Conservation (phyloP, 2,888 invertebrate species). For the Stegana nigrithorax region DNA sequence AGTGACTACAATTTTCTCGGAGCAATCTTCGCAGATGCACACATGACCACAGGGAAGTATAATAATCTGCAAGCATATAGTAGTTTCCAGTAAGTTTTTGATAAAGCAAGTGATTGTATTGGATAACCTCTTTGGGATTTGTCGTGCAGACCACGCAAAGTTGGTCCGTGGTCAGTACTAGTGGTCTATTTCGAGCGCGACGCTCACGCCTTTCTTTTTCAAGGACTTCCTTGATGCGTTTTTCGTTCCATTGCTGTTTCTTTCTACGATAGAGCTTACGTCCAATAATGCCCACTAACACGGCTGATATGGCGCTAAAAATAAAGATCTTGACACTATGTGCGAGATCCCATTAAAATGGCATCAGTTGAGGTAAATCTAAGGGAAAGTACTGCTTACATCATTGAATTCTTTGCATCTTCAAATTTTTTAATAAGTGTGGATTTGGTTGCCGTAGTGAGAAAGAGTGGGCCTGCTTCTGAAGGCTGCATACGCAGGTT, state of each 20-base stretch:
- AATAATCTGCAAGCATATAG: slow-evolving; percentile 74
- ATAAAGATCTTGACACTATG: slow-evolving; percentile 72
- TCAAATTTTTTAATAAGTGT: slow-evolving; percentile 80
- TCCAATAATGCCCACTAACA: slow-evolving; percentile 71
- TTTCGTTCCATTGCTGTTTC: slow-evolving; percentile 72
- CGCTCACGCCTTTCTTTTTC: slow-evolving; percentile 77
- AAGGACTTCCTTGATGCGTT: slow-evolving; percentile 71
- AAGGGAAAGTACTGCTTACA: slow-evolving; percentile 71
- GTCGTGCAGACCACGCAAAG: slow-evolving; percentile 87
- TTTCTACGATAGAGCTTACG: slow-evolving; percentile 71
- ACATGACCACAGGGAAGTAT: slow-evolving; percentile 91
- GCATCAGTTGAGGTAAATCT: too few relatives aligned
- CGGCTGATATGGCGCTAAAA: slow-evolving; percentile 72
- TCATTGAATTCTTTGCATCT: slow-evolving; percentile 77
- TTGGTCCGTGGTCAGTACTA: slow-evolving; percentile 75
- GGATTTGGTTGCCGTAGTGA: slow-evolving; percentile 83
- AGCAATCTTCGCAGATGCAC: slow-evolving; percentile 89
- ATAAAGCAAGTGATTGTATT: too few relatives aligned
- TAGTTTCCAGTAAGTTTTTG: background rate
- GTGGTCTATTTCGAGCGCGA: slow-evolving; percentile 73
- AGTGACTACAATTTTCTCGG: slow-evolving; percentile 75
- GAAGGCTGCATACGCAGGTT: slow-evolving; percentile 81
- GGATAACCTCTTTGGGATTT: slow-evolving; percentile 88
- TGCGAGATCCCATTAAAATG: too few relatives aligned
- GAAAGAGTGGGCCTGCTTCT: slow-evolving; percentile 78